Evolutionary conservation across 2,797 vertebrate species (phyloP), one percentile per base, ranked within the genome.

Genomic region (Percopsis omiscomaycus): DNA sequence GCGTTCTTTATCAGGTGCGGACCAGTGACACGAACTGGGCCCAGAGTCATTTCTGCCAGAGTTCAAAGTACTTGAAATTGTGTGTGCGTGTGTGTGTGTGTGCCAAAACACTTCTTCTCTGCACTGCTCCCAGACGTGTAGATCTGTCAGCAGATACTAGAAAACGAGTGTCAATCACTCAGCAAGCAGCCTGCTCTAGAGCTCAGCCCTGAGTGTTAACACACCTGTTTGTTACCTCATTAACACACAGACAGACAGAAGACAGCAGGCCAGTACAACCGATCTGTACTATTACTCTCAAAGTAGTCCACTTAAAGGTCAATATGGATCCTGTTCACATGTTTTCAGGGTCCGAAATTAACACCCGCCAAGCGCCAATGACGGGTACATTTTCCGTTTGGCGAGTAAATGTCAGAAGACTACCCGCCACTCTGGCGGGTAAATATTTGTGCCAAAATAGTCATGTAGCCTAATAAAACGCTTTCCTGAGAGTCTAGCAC

Each of bases 131-230:
- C 71, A 60, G 80, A 62, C 75, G 32, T 71, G 81, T 78, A 56
- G 30, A 84, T 81, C 79, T 83, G 83, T 86, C 85, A 81, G 75
- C 87, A 72, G 69, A 79, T 77, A 76, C 75, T 79, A 60, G 59
- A 73, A 61, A 47, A 60, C 44, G 49, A 78, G 68, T 72, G 80
- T 80, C 84, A 72, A 68, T 85, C 84, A 78, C 71, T 89, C 81
- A 74, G 44, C 68, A 6, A 77, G 63, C 55, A 69, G 72, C 71
- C 78, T 77, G 55, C 61, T 74, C 78, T 68, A 59, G 64, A 62
- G 73, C 69, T 64, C 61, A 48, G 45, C 73, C 59, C 52, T 28
- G 22, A 77, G 75, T 46, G 63, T 73, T 81, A 73, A 66, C 75
- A 75, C 62, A 14, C 62, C 66, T 78, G 13, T 66, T 73, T 54